Evolutionary conservation across 2,113 vertebrate species (phyloP), one percentile per base, ranked within the genome.

Genomic region (Marmota monax): DNA sequence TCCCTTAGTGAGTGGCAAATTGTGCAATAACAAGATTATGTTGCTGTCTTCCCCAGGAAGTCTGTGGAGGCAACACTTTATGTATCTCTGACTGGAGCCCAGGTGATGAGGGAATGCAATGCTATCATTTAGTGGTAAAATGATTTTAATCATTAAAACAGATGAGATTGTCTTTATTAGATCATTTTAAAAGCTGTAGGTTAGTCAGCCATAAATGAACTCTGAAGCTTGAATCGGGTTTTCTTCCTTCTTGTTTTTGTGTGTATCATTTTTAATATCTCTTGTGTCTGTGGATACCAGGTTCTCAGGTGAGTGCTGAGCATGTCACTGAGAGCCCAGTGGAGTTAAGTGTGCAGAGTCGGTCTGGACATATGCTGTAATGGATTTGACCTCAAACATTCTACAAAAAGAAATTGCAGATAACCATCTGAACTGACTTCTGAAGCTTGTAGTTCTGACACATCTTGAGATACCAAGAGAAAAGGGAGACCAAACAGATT

Each of bases 391-490:
- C 98, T 98, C 90, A 0, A 97, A 98, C 98, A 93, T 98, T 96
- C 97, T 98, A 96, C 96, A 98, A 98, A 98, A 96, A 98, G 98
- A 98, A 98, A 98, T 98, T 98, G 97, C 98, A 98, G 98, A 99
- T 98, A 99, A 98, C 98, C 97, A 98, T 98, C 98, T 98, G 98
- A 99, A 98, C 98, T 97, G 96, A 98, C 97, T 98, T 98, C 95
- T 97, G 97, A 98, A 97, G 96, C 96, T 98, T 97, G 97, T 98
- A 98, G 98, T 97, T 97, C 97, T 96, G 96, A 98, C 96, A 37
- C 37, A 37, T 98, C 97, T 95, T 84, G 96, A 94, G 97, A 97
- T 96, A 95, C 70, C 87, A 86, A 97, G 83, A 97, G 91, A 94
- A 97, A 98, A 98, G 48, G 91, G 95, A 95, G 96, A 97, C 97